Evolutionary conservation across 2,888 invertebrate genomes (phyloP).

Genomic region (Nephrotoma guestfalica): DNA sequence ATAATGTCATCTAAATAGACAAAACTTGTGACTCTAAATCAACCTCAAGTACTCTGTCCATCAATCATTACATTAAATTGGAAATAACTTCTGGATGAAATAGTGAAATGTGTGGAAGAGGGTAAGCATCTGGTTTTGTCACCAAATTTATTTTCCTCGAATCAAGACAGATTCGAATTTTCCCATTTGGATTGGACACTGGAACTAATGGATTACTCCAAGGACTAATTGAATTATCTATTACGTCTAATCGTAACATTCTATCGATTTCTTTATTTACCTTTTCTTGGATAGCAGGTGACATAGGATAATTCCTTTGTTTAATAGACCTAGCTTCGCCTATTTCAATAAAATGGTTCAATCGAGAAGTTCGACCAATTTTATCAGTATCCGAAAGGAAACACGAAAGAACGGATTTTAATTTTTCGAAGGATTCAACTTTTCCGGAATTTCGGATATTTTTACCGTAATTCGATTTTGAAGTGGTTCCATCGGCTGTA

Average conservation of each 20-base stretch:
- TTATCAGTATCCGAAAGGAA: not conserved
- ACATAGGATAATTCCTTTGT: too few species aligned
- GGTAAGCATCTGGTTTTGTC: conserved; percentile 1
- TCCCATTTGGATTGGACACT: not conserved
- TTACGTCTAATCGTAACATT: not conserved
- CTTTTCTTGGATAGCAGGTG: not conserved
- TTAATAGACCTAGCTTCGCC: too few species aligned
- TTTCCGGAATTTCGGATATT: not conserved
- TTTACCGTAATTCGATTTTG: too few species aligned
- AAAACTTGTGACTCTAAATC: conserved; percentile 11
- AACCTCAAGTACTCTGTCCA: conserved; percentile 11
- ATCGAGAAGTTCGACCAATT: not conserved
- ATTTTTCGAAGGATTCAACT: too few species aligned
- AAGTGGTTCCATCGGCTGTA: not conserved
- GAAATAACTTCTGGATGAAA: not conserved
- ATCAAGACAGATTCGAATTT: not conserved
- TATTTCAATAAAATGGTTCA: too few species aligned
- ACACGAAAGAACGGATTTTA: not conserved
- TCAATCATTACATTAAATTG: conserved; percentile 2
- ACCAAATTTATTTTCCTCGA: too few species aligned
- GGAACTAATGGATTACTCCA: not conserved
- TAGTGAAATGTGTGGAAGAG: conserved; percentile 1
- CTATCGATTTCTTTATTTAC: not conserved
- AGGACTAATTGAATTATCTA: not conserved
- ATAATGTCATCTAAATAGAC: conserved; percentile 10